phyloP scores from a whole-genome alignment of 2,797 vertebrate species.

The Tenualosa thibaudeaui region DNA sequence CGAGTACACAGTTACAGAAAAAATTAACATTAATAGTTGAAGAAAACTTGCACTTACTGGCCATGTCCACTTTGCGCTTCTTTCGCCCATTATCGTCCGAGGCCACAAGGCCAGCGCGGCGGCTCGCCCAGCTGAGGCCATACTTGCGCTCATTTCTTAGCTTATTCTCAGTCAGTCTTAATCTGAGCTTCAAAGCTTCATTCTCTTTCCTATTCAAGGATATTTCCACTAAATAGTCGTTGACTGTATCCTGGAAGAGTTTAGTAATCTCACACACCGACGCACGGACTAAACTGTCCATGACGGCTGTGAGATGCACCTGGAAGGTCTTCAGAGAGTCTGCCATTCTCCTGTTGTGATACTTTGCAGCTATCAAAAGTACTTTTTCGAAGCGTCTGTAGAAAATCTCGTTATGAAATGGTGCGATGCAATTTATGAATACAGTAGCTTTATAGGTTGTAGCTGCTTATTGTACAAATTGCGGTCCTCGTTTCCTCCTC shows the following conservation, averaged over 20 bases:
- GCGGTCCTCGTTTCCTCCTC: background rate
- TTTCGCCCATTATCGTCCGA: slow-evolving; percentile 59
- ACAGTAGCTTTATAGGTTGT: background rate
- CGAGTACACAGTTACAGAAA: background rate
- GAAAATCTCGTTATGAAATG: background rate
- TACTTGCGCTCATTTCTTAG: slow-evolving; percentile 78
- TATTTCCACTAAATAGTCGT: slow-evolving; percentile 80
- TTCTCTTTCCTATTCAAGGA: slow-evolving; percentile 80
- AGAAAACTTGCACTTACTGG: slow-evolving; percentile 63
- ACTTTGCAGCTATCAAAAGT: background rate
- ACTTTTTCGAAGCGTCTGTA: background rate
- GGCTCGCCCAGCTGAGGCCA: slow-evolving; percentile 76
- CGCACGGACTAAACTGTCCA: slow-evolving; percentile 79
- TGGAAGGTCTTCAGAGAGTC: slow-evolving; percentile 78
- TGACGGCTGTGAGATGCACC: slow-evolving; percentile 79
- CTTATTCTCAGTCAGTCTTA: slow-evolving; percentile 77
- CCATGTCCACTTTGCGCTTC: slow-evolving; percentile 66
- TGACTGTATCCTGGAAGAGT: slow-evolving; percentile 81
- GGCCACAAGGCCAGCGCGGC: slow-evolving; percentile 66
- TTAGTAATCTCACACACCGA: slow-evolving; percentile 82
- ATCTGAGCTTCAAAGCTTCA: slow-evolving; percentile 74
- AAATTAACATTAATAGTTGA: background rate
- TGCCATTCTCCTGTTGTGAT: slow-evolving; percentile 62
- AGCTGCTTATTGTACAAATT: background rate
- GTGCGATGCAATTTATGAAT: background rate